Evolutionary conservation across 2,113 vertebrate species (phyloP), one percentile per base, ranked within the genome.

Genomic region (Otis tarda): DNA sequence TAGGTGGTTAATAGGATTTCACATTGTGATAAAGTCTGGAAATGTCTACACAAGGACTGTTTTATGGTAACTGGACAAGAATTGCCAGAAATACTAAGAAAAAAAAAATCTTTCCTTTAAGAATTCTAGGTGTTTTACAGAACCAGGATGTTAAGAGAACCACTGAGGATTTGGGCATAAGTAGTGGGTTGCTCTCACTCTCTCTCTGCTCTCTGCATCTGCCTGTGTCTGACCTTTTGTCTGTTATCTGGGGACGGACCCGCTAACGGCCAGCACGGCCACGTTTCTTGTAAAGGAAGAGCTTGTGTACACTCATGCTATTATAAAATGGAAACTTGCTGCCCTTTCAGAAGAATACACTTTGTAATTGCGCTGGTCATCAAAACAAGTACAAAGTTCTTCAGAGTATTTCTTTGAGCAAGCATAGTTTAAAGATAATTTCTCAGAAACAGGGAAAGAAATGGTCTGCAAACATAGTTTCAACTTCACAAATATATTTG

Each of bases 351-450:
- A 14, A 60, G 43, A 68, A 75, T 20, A 25, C 39, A 56, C 30
- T 78, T 68, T 2, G 21, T 80, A 79, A 52, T 73, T 61, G 50
- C 61, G 64, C 67, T 76, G 81, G 77, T 87, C 84, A 70, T 73
- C 65, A 93, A 89, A 96, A 89, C 74, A 94, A 78, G 87, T 53
- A 14, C 81, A 73, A 89, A 94, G 89, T 85, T 57, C 45, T 94
- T 83, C 53, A 27, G 57, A 88, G 45, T 24, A 24, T 68, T 69
- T 82, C 28, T 87, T 60, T 68, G 67, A 74, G 52, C 33, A 73
- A 68, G 64, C 30, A 45, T 16, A 73, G 49, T 69, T 77, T 82
- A 82, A 45, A 91, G 31, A 4, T 82, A 47, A 65, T 89, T 91
- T 87, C 74, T 85, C 27, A 76, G 84, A 75, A 95, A 39, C 3